phyloP scores from a whole-genome alignment of 2,113 vertebrate genomes.

The Formicarius rufipectus region DNA sequence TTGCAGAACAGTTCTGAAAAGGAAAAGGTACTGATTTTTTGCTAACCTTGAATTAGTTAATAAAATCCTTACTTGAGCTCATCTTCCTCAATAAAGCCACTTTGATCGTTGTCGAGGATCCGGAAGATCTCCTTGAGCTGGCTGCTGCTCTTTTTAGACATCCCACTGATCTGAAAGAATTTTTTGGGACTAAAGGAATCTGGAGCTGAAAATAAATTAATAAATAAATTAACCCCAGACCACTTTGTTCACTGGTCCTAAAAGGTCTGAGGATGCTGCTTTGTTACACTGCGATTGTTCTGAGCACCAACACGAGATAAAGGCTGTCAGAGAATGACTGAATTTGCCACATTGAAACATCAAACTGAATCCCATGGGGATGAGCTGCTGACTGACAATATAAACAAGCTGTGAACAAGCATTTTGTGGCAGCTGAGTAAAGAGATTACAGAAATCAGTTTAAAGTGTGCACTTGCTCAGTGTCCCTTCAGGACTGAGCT shows the following conservation, averaged over 20 bases:
- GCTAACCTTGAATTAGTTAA: neutral
- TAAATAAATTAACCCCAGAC: constrained; percentile 50
- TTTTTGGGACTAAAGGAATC: constrained; percentile 93
- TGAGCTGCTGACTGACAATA: neutral
- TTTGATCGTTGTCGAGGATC: constrained; percentile 90
- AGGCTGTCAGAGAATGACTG: neutral
- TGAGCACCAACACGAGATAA: neutral
- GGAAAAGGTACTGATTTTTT: neutral
- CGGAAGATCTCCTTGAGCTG: constrained; percentile 90
- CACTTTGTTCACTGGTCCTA: neutral
- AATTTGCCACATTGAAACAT: neutral
- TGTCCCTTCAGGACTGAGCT: neutral
- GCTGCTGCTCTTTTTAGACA: constrained; percentile 87
- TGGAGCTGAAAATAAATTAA: constrained; percentile 80
- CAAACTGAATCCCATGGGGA: neutral
- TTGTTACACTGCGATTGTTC: neutral
- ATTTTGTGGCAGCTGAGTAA: neutral
- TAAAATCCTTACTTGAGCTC: constrained; percentile 87
- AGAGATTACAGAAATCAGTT: neutral
- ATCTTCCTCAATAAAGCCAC: constrained; percentile 91
- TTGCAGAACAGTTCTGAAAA: neutral
- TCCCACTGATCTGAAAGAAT: constrained; percentile 93
- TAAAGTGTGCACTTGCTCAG: neutral
- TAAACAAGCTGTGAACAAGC: neutral
- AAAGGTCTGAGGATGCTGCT: neutral